Evolutionary conservation across 2,888 invertebrate genomes (phyloP), one percentile per base, ranked within the genome.

Genomic region (Rhaphigaster nebulosa): DNA sequence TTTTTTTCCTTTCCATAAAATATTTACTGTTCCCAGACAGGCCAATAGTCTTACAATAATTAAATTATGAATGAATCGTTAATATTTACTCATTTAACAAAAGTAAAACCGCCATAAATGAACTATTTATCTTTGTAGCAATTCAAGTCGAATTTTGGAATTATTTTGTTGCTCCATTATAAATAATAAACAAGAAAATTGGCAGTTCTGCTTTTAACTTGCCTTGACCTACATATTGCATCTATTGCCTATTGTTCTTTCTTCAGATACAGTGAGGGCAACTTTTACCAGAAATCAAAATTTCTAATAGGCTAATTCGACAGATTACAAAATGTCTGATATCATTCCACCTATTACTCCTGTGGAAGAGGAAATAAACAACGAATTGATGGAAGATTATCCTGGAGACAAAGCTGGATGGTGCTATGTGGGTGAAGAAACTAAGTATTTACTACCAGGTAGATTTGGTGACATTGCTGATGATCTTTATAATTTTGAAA

Each of bases 381-480:
- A 91, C 34, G 90, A 92, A 70, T 93, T 96, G n/a, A 94, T 96
- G 93, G 93, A 95, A 92, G 95, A 95, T 93, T 96, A 96, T 93
- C 95, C 94, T 92, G 96, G 96, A 95, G 94, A 93, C 91, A 92
- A 92, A 84, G 92, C 92, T 26, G 93, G 93, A 20, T 97, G 96
- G 93, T 96, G 97, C 0, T 96, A 95, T 92, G 96, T 97, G 1
- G 97, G 97, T 0, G 95, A 96, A 0, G 10, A 45, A 10, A 95
- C 97, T 92, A 96, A 96, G 91, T 97, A 96, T 94, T 96, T 97
- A 92, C 95, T 97, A 60, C 97, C 97, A 0, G 94, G 95, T 92
- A 96, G 95, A 93, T 97, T 96, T 93, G 94, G 94, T 80, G 93
- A 94, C 76, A 95, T 96, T 92, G 96, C 96, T 0, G 94, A 95